Evolutionary conservation across 2,797 vertebrate genomes (phyloP).

Genomic region (Pampus argenteus): DNA sequence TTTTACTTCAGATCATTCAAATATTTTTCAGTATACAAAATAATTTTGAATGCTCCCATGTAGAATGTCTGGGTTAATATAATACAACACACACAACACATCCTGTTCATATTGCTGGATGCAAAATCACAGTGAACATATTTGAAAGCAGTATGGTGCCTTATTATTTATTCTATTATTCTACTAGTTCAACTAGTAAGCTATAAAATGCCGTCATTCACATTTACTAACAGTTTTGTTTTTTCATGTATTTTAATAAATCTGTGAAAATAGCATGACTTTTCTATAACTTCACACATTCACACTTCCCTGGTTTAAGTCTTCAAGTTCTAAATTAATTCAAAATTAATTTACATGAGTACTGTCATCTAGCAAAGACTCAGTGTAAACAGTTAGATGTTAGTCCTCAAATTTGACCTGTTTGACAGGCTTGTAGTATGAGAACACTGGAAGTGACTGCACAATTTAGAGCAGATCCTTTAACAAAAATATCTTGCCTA

Average conservation of each 20-base stretch:
- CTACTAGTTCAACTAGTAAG: too few species aligned
- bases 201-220: too few species aligned
- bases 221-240: not conserved
- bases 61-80: too few species aligned
- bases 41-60: too few species aligned
- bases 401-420: not conserved
- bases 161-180: too few species aligned
- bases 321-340: not conserved
- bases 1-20: not conserved
- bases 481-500: not conserved
- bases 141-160: too few species aligned
- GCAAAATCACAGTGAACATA: too few species aligned
- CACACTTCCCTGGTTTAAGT: too few species aligned
- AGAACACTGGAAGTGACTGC: not conserved
- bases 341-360: not conserved
- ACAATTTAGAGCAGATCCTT: conserved; percentile 7
- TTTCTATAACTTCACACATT: not conserved
- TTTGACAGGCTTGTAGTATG: not conserved
- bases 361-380: too few species aligned
- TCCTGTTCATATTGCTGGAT: too few species aligned
- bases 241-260: not conserved
- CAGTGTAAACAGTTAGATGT: not conserved
- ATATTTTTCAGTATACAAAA: too few species aligned
- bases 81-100: too few species aligned
- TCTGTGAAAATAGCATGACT: not conserved